Percentiles rank a stretch among this genome's conserved stretches.
Evolutionary conservation across 2,113 vertebrate genomes (phyloP).

Genomic region (Microcebus griseorufus): DNA sequence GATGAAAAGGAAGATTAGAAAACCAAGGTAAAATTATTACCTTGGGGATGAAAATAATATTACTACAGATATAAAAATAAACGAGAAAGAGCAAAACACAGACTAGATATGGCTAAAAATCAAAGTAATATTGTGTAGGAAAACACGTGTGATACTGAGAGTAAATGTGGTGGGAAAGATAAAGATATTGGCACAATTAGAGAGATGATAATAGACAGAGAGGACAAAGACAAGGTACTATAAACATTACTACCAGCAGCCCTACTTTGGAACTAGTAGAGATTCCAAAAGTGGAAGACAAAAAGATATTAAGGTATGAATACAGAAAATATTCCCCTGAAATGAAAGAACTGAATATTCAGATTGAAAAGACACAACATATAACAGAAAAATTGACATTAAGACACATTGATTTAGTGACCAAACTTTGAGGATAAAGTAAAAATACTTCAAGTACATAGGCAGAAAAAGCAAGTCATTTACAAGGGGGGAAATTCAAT

Average conservation of each 20-base stretch:
- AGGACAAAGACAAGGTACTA: neutral
- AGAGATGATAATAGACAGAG: neutral
- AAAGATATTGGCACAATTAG: neutral
- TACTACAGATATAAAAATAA: neutral
- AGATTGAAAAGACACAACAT: neutral
- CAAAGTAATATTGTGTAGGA: neutral
- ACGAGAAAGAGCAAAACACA: neutral
- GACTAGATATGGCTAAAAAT: neutral
- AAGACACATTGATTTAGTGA: constrained; percentile 31
- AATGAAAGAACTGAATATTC: constrained; percentile 25
- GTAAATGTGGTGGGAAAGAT: neutral
- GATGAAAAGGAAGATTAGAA: neutral
- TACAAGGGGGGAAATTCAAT: neutral
- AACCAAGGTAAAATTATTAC: neutral
- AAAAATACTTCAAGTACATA: neutral
- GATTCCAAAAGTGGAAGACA: constrained; percentile 16
- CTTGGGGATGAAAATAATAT: neutral
- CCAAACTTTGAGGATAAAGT: constrained; percentile 37
- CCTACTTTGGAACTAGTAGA: neutral
- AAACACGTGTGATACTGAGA: neutral
- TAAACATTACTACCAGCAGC: neutral
- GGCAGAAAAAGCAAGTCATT: constrained; percentile 30
- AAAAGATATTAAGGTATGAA: neutral
- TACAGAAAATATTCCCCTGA: neutral
- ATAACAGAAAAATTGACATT: neutral